These are phyloP conservation scores for Bufo gargarizans DNA, from an alignment of 2,113 vertebrate genomes.

Conservation along the genomic window DNA sequence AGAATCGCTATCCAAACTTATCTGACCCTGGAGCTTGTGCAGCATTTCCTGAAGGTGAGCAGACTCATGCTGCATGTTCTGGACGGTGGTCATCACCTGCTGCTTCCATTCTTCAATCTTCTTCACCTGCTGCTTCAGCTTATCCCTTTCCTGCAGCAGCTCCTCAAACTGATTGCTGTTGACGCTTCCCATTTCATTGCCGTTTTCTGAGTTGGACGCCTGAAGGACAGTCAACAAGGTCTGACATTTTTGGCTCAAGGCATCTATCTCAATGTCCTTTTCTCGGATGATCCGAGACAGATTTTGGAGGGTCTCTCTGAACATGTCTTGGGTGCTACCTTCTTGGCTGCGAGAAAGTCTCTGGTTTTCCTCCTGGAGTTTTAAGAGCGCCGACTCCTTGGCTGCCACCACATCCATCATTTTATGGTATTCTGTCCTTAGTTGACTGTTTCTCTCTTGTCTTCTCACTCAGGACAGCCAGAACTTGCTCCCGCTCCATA, in stretches of 20 bases:
- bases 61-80: slow-evolving; percentile 97
- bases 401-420: slow-evolving; percentile 90
- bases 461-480: slow-evolving; percentile 93
- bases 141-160: slow-evolving; percentile 91
- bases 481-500: slow-evolving; percentile 87
- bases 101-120: slow-evolving; percentile 99
- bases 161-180: slow-evolving; percentile 98
- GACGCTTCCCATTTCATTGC: slow-evolving; percentile 74
- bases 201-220: slow-evolving; percentile 69
- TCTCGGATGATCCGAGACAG: slow-evolving; percentile 95
- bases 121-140: slow-evolving; percentile 94
- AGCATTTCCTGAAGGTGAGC: slow-evolving; percentile 94
- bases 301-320: slow-evolving; percentile 95
- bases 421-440: slow-evolving; percentile 89
- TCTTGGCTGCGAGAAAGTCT: slow-evolving; percentile 80
- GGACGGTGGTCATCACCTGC: slow-evolving; percentile 95
- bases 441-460: slow-evolving; percentile 92
- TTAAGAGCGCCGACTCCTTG: slow-evolving; percentile 88
- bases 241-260: slow-evolving; percentile 94
- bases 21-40: slow-evolving; percentile 85
- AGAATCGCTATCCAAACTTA: slow-evolving; percentile 84
- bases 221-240: slow-evolving; percentile 91
- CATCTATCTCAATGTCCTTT: slow-evolving; percentile 98
- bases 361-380: slow-evolving; percentile 91
- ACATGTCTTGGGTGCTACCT: slow-evolving; percentile 92